Percentiles rank a stretch among this genome's conserved stretches.
phyloP scores from a whole-genome alignment of 2,888 invertebrate genomes.

The Bibio marci region DNA sequence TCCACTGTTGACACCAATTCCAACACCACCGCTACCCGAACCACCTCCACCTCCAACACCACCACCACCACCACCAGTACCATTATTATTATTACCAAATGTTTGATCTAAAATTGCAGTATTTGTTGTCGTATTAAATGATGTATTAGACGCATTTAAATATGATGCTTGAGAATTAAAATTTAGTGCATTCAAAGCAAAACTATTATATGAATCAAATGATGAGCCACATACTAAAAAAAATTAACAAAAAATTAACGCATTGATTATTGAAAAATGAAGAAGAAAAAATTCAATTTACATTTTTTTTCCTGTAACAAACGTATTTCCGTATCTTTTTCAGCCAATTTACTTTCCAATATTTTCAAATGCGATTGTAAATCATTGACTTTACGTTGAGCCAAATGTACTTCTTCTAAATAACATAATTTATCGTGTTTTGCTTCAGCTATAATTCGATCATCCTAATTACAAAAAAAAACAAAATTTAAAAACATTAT shows the following conservation, averaged over 20 bases:
- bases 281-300: conserved; percentile 4
- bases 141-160: conserved; percentile 11
- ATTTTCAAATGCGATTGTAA: conserved; percentile 74
- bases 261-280: background rate
- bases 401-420: conserved; percentile 75
- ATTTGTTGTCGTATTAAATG: conserved; percentile 11
- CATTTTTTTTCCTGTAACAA: conserved; percentile 57
- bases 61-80: background rate
- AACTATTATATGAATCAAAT: conserved; percentile 14
- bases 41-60: background rate
- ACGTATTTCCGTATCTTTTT: conserved; percentile 79
- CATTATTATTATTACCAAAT: conserved; percentile 4
- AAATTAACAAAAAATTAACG: background rate
- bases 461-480: conserved; percentile 35
- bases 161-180: conserved; percentile 13
- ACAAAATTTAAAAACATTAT: background rate
- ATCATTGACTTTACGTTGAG: conserved; percentile 72
- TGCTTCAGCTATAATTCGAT: conserved; percentile 70
- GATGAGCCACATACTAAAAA: conserved; percentile 12
- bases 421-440: conserved; percentile 72
- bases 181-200: conserved; percentile 10
- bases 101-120: conserved; percentile 10
- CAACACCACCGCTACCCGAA: background rate
- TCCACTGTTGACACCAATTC: background rate
- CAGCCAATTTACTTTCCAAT: conserved; percentile 71